Evolutionary conservation across 2,888 invertebrate species (phyloP).

Genomic region (Nowickia ferox): DNA sequence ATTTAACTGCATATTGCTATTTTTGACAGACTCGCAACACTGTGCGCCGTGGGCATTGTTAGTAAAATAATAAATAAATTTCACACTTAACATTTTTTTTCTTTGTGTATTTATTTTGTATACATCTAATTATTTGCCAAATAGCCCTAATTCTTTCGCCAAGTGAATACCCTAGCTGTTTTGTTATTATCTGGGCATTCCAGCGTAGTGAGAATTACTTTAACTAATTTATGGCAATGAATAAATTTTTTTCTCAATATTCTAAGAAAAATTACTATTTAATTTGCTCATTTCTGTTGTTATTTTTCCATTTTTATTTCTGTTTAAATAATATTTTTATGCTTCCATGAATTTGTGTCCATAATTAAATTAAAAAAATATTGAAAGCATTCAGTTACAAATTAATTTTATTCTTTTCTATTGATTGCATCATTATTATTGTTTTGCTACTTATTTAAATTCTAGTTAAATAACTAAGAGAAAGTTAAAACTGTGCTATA

Average conservation of each 20-base stretch:
- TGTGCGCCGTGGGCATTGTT: too few species aligned
- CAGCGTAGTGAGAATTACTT: neutral
- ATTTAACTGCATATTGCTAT: too few species aligned
- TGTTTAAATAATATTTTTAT: neutral
- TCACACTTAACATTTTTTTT: too few species aligned
- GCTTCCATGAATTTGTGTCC: constrained; percentile 1
- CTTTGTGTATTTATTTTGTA: too few species aligned
- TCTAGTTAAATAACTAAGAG: constrained; percentile 15
- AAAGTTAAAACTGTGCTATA: neutral
- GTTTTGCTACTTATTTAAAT: neutral
- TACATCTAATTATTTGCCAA: too few species aligned
- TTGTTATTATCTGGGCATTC: neutral
- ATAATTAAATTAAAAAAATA: constrained; percentile 45
- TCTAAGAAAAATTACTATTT: constrained; percentile 2
- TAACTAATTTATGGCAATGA: neutral
- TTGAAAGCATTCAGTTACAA: constrained; percentile 41
- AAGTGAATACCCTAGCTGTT: neutral
- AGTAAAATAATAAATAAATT: too few species aligned
- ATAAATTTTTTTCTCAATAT: neutral
- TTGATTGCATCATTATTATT: constrained; percentile 31
- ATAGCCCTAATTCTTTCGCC: neutral
- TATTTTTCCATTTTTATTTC: neutral
- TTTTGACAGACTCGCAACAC: too few species aligned
- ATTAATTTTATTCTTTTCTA: constrained; percentile 26
- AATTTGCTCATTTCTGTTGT: neutral